Evolutionary conservation across 2,797 vertebrate species (phyloP).

Genomic region (Stomatorhinus walkeri): DNA sequence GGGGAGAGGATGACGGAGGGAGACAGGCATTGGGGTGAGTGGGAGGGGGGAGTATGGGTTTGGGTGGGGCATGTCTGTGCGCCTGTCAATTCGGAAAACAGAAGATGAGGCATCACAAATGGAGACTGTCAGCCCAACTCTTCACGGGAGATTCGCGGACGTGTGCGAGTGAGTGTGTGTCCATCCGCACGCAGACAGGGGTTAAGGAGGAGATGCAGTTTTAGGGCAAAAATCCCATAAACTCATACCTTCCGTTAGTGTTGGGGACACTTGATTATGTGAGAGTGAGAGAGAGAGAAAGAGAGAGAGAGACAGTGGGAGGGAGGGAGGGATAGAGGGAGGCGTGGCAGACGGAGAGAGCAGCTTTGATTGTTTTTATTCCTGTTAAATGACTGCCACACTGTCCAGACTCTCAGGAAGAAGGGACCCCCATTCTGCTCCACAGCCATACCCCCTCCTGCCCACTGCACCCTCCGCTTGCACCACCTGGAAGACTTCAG

Average conservation of each 20-base stretch:
- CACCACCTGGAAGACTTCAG: neutral
- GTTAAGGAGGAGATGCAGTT: slow-evolving; percentile 23
- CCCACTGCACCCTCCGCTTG: neutral
- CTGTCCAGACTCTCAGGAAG: slow-evolving; percentile 31
- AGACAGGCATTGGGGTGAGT: slow-evolving; percentile 44
- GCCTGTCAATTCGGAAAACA: slow-evolving; percentile 1
- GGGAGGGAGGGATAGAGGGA: neutral
- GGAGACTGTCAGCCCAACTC: neutral
- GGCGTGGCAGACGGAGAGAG: neutral
- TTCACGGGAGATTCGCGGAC: neutral
- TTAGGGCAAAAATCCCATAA: slow-evolving; percentile 17
- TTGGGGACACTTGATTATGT: slow-evolving; percentile 13
- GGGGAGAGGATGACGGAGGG: slow-evolving; percentile 23
- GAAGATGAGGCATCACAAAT: neutral
- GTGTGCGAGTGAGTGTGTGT: neutral
- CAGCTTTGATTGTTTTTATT: slow-evolving; percentile 35
- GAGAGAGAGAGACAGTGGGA: neutral
- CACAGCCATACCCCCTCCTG: neutral
- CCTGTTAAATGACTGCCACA: slow-evolving; percentile 37
- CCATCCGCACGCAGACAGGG: neutral
- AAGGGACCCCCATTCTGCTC: slow-evolving; percentile 16
- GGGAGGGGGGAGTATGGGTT: slow-evolving; percentile 23
- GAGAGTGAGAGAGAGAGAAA: slow-evolving; percentile 20
- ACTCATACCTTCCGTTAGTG: neutral
- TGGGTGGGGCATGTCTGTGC: slow-evolving; percentile 36